Evolutionary conservation across 1,140 invertebrate genomes (phyloP), one percentile per base, ranked within the genome.

Genomic region (Drosophila sturtevanti): DNA sequence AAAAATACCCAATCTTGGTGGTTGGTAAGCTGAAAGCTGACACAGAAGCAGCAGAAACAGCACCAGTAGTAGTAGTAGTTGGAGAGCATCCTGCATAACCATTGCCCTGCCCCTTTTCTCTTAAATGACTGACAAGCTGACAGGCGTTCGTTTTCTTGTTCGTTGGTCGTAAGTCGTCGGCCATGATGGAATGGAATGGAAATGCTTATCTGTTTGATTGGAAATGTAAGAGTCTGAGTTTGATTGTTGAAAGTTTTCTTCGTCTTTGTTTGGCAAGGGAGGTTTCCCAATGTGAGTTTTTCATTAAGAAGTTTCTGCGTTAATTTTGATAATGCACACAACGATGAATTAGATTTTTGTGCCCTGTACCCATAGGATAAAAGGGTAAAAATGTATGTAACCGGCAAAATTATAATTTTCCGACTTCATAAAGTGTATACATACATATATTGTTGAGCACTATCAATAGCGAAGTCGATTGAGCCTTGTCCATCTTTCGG

Each of bases 301-400:
- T 87, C 79, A 87, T 89, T 87, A 87, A 87, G 82, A 87, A 87
- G 75, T 89, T 87, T 86, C 71, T 37, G 73, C 68, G 72, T 79
- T 82, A 76, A 82, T 82, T 82, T 82, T 86, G 79, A 87, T 76
- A 44, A 44, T 10, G 41, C 67, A 56, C 77, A 87, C 76, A 81
- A 21, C 41, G 10, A 77, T 81, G 55, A 63, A 77, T 63, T 44
- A 54, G 68, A 77, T 66, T 68, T 54, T 24, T 34, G n/a, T n/a
- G n/a, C n/a, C n/a, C n/a, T n/a, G n/a, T n/a, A n/a, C n/a, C n/a
- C n/a, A n/a, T n/a, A n/a, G n/a, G n/a, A n/a, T n/a, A n/a, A n/a
- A n/a, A n/a, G n/a, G n/a, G n/a, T n/a, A n/a, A n/a, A n/a, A n/a
- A n/a, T n/a, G n/a, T n/a, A n/a, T n/a, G n/a, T n/a, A n/a, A n/a